Evolutionary conservation across 2,113 vertebrate species (phyloP).

Genomic region (Megalops atlanticus): DNA sequence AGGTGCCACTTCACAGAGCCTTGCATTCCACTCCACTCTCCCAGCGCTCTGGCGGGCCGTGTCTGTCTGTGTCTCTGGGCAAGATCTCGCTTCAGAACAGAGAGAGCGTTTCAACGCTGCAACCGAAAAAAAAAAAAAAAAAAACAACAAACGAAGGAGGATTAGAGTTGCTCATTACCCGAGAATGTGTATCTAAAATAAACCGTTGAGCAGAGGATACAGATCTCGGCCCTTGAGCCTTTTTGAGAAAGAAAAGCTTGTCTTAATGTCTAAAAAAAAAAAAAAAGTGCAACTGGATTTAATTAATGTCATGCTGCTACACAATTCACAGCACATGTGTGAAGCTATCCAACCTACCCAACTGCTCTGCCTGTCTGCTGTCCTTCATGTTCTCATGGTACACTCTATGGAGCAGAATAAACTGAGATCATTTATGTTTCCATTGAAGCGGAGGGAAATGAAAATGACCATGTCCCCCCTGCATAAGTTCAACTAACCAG

Average conservation of each 20-base stretch:
- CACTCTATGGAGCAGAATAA: slow-evolving; percentile 10
- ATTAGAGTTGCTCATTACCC: background rate
- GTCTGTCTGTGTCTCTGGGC: no score
- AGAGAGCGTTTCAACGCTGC: no score
- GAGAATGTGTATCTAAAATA: background rate
- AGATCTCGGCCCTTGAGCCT: background rate
- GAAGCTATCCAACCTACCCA: slow-evolving; percentile 14
- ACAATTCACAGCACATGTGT: background rate
- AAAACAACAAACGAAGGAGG: no score
- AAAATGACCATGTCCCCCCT: slow-evolving; percentile 9
- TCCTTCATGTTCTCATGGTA: slow-evolving; percentile 1
- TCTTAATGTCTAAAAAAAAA: background rate
- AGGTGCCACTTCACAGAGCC: slow-evolving; percentile 48
- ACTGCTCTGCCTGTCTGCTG: slow-evolving; percentile 11
- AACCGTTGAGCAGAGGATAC: background rate
- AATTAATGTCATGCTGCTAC: slow-evolving; percentile 19
- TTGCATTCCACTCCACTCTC: slow-evolving; percentile 54
- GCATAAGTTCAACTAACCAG: slow-evolving; percentile 22
- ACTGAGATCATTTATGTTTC: slow-evolving; percentile 17
- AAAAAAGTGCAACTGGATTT: slow-evolving; percentile 29
- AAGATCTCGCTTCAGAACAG: background rate
- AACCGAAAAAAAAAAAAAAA: no score
- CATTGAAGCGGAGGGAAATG: slow-evolving; percentile 17
- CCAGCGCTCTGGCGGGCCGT: background rate
- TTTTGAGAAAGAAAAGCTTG: slow-evolving; percentile 16